Evolutionary conservation across 2,888 invertebrate genomes (phyloP).

Genomic region (Prionchulus punctatus): DNA sequence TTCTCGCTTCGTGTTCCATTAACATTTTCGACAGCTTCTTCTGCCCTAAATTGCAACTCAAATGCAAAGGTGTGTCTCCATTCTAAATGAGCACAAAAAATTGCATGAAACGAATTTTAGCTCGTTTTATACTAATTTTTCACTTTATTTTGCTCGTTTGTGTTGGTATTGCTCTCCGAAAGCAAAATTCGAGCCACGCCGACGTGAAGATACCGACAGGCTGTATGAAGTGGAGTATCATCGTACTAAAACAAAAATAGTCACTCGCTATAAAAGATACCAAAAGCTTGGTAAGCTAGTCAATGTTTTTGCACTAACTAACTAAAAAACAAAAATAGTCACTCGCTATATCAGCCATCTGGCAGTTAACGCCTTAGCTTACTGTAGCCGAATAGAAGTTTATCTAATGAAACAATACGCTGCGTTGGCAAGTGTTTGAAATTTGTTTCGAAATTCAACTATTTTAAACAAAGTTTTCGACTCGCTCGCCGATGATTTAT

Average conservation of each 20-base stretch:
- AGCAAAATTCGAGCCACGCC: constrained; percentile 83
- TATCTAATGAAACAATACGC: too few species aligned
- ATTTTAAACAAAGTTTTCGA: not conserved
- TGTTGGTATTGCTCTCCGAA: constrained; percentile 66
- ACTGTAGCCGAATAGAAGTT: too few species aligned
- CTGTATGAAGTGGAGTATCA: constrained; percentile 81
- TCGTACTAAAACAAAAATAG: constrained; percentile 62
- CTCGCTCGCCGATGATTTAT: too few species aligned
- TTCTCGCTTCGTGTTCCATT: constrained; percentile 64
- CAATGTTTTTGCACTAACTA: too few species aligned
- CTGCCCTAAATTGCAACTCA: constrained; percentile 79
- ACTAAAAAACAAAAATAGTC: too few species aligned
- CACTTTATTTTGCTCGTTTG: constrained; percentile 72
- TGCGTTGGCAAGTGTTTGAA: not conserved
- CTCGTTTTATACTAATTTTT: constrained; percentile 14
- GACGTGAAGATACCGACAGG: constrained; percentile 85
- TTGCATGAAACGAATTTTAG: not conserved
- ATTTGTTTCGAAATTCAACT: not conserved
- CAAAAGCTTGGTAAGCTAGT: too few species aligned
- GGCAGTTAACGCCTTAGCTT: too few species aligned
- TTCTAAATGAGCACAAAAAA: constrained; percentile 42
- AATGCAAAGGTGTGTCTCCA: constrained; percentile 82
- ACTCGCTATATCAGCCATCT: too few species aligned
- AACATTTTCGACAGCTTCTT: constrained; percentile 75
- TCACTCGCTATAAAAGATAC: too few species aligned